phyloP scores from a whole-genome alignment of 2,113 vertebrate genomes.

The Prochilodus magdalenae region DNA sequence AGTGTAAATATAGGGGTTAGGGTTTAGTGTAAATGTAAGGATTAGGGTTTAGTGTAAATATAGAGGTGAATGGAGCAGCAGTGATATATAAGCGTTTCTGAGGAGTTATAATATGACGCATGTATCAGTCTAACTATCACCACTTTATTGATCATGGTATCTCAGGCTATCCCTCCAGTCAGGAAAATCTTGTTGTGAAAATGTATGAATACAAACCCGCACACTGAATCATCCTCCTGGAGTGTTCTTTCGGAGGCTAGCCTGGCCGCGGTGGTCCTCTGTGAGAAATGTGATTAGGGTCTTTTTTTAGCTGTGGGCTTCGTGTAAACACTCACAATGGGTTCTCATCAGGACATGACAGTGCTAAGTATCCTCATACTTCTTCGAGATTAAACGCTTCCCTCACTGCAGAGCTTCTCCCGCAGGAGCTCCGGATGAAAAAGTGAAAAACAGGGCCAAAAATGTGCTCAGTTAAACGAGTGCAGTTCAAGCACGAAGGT shows the following conservation, averaged over 20 bases:
- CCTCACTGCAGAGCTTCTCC: conserved; percentile 1
- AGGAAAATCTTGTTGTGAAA: too few relatives aligned
- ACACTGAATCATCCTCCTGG: too few relatives aligned
- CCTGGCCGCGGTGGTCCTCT: neutral
- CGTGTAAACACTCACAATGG: conserved; percentile 21
- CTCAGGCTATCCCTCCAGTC: too few relatives aligned
- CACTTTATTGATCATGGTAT: too few relatives aligned
- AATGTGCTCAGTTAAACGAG: neutral
- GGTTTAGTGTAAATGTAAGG: too few relatives aligned
- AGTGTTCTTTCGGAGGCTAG: neutral
- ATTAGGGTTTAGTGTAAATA: too few relatives aligned
- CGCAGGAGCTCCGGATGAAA: neutral
- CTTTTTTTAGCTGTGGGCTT: neutral
- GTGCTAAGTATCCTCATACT: conserved; percentile 17
- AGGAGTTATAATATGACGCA: too few relatives aligned
- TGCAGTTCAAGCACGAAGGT: neutral
- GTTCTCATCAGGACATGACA: conserved; percentile 13
- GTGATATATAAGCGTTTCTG: too few relatives aligned
- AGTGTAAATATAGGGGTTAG: too few relatives aligned
- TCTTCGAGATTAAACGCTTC: conserved; percentile 16
- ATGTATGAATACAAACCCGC: neutral
- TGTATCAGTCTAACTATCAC: too few relatives aligned
- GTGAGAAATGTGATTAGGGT: neutral
- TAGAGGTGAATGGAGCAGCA: too few relatives aligned
- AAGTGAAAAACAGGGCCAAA: neutral